Evolutionary conservation across 2,797 vertebrate species (phyloP).

Genomic region (Staurois parvus): DNA sequence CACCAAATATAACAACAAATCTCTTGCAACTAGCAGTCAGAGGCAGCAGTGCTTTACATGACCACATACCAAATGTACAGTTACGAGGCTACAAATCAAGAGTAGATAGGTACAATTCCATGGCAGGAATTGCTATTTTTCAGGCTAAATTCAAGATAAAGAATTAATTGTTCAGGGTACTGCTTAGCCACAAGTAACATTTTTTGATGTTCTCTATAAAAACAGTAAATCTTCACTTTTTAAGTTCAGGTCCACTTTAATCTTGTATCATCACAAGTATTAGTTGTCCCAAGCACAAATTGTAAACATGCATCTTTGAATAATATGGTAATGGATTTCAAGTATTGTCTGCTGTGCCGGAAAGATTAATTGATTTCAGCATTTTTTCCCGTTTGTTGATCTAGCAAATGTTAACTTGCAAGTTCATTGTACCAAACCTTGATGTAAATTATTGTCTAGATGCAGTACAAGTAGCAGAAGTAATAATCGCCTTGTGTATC

Average conservation of each 20-base stretch:
- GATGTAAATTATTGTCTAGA: conserved; percentile 58
- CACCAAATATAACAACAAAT: too few species aligned
- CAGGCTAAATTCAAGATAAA: too few species aligned
- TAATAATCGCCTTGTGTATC: conserved; percentile 51
- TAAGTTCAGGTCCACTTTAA: neutral
- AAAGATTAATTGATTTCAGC: neutral
- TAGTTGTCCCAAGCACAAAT: neutral
- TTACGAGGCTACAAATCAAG: too few species aligned
- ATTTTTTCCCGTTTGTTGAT: neutral
- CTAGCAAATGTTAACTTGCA: conserved; percentile 5
- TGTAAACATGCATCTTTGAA: neutral
- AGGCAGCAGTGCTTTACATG: too few species aligned
- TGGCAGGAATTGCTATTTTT: too few species aligned
- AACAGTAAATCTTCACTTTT: neutral
- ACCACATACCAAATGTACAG: too few species aligned
- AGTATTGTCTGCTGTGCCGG: neutral
- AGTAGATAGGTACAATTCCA: too few species aligned
- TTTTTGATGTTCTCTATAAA: too few species aligned
- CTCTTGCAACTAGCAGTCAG: too few species aligned
- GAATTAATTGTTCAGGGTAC: too few species aligned
- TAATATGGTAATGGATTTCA: neutral
- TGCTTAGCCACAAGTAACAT: too few species aligned
- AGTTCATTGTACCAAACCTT: conserved; percentile 26
- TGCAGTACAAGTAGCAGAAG: conserved; percentile 62
- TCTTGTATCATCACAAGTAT: neutral